phyloP scores from a whole-genome alignment of 2,888 invertebrate species.

The Acanthosoma haemorrhoidale region DNA sequence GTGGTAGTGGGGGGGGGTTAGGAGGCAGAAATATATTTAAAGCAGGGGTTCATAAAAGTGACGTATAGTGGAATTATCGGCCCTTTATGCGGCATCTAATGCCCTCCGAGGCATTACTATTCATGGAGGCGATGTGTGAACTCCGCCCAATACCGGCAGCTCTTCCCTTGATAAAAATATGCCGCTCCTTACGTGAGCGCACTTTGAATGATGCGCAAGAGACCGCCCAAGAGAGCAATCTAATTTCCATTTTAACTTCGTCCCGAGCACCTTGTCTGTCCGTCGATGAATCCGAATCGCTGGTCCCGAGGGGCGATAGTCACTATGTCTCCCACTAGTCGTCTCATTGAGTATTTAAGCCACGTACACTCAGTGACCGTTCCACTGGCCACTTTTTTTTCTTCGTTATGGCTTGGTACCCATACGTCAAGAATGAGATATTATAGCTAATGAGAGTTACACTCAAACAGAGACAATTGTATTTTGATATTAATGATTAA shows the following conservation, averaged over 20 bases:
- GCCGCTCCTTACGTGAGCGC: constrained; percentile 37
- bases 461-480: too few relatives aligned
- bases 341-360: too few relatives aligned
- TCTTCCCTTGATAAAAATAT: constrained; percentile 37
- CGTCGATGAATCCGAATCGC: not conserved
- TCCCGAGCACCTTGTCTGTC: not conserved
- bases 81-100: constrained; percentile 21
- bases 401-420: too few relatives aligned
- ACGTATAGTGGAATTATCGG: constrained; percentile 39
- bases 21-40: constrained; percentile 25
- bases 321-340: too few relatives aligned
- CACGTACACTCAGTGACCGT: too few relatives aligned
- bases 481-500: too few relatives aligned
- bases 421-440: too few relatives aligned
- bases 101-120: constrained; percentile 33
- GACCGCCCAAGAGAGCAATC: constrained; percentile 23
- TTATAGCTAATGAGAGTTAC: too few relatives aligned
- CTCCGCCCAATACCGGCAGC: constrained; percentile 12
- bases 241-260: constrained; percentile 32
- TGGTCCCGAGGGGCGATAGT: not conserved
- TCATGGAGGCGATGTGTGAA: constrained; percentile 39
- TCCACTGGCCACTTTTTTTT: too few relatives aligned
- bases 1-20: not conserved
- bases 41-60: constrained; percentile 38
- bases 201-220: constrained; percentile 30